These are phyloP conservation scores for Montipora capitata DNA, from an alignment of 92 coral and sea anemone species.

Conservation along the genomic window DNA sequence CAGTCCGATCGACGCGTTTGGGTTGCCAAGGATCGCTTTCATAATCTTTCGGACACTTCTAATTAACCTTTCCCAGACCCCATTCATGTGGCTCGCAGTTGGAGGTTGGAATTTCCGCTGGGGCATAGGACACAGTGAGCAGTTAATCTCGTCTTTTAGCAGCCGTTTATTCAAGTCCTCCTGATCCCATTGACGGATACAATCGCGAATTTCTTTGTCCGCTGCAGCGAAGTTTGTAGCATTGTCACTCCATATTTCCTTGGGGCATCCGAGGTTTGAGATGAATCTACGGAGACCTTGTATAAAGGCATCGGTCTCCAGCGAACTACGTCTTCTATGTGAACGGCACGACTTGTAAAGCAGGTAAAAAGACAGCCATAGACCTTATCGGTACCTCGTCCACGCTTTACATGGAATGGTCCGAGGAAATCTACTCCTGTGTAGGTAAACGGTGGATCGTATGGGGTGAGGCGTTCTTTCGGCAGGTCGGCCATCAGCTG, in stretches of 20 bases:
- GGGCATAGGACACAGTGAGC: no score
- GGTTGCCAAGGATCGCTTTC: no score
- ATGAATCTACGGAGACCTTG: conserved; percentile 50
- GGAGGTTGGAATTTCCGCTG: no score
- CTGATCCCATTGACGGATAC: background rate
- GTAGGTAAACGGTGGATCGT: conserved; percentile 14
- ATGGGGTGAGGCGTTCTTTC: conserved; percentile 26
- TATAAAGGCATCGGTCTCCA: conserved; percentile 55
- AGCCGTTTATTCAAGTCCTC: background rate
- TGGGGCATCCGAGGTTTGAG: conserved; percentile 20
- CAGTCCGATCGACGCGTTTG: no score
- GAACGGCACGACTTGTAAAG: background rate
- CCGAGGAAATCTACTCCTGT: conserved; percentile 47
- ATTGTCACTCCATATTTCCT: conserved; percentile 62
- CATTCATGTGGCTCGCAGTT: no score
- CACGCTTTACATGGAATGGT: conserved; percentile 42
- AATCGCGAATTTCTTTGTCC: conserved; percentile 31
- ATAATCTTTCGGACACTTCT: no score
- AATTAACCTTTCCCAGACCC: no score
- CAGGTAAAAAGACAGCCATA: conserved; percentile 44
- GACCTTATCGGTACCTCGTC: conserved; percentile 39
- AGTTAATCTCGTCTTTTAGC: background rate
- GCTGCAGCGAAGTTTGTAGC: conserved; percentile 49
- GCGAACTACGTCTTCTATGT: conserved; percentile 63
- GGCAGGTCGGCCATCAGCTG: conserved; percentile 29